Conservation (phyloP, 53 echinoderm and acorn worm genomes). For the Glandiceps talaboti region DNA sequence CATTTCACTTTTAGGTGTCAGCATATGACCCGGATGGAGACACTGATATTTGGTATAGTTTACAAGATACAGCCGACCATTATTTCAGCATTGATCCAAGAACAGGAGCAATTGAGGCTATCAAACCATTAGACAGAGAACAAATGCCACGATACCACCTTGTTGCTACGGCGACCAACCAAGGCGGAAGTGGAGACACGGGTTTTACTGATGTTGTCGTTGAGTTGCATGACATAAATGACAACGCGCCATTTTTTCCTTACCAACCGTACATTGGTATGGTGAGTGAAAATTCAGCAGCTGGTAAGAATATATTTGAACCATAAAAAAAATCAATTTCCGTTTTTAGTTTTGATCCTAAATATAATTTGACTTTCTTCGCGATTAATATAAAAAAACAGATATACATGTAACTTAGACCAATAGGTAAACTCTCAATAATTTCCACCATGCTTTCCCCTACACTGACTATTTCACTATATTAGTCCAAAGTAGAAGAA, state of each 20-base stretch:
- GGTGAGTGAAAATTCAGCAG: constrained; percentile 25
- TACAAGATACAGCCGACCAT: constrained; percentile 35
- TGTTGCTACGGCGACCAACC: constrained; percentile 39
- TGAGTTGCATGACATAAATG: constrained; percentile 54
- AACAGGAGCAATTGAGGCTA: constrained; percentile 35
- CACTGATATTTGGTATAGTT: constrained; percentile 25
- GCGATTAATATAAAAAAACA: no score
- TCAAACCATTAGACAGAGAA: constrained; percentile 50
- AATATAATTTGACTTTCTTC: no score
- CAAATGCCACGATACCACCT: constrained; percentile 23
- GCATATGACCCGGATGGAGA: constrained; percentile 21
- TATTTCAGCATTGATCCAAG: constrained; percentile 39
- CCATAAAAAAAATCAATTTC: no score
- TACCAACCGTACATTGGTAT: constrained; percentile 45
- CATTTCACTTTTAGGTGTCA: constrained; percentile 9
- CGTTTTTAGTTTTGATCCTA: no score
- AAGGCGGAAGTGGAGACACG: constrained; percentile 14
- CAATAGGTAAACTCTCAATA: no score
- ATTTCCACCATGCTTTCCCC: no score
- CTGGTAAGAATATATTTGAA: constrained; percentile 43
- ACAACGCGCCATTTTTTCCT: constrained; percentile 48
- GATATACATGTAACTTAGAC: no score
- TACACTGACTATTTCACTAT: no score
- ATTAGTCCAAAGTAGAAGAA: no score
- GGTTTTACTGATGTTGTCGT: constrained; percentile 47